Evolutionary conservation across 2,797 vertebrate species (phyloP).

Genomic region (Pseudochirops cupreus): DNA sequence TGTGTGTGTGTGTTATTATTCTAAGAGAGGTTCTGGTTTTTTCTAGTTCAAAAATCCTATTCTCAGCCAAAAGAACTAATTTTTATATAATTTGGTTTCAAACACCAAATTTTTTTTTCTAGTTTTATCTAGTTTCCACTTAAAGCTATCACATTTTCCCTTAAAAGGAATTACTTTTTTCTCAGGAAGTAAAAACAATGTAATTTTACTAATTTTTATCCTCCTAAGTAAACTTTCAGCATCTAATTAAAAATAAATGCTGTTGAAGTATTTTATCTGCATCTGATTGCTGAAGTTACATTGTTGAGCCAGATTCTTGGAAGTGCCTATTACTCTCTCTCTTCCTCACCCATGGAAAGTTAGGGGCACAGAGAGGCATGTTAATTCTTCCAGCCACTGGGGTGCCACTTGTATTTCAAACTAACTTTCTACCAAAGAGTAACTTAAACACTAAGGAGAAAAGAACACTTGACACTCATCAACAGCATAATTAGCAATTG

Average conservation of each 20-base stretch:
- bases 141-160: constrained; percentile 8
- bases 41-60: constrained; percentile 19
- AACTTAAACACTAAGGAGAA: constrained; percentile 3
- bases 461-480: constrained; percentile 15
- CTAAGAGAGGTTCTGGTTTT: background rate
- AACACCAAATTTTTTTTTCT: background rate
- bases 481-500: background rate
- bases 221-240: background rate
- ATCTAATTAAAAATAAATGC: constrained; percentile 29
- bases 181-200: constrained; percentile 24
- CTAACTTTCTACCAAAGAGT: background rate
- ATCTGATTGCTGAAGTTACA: constrained; percentile 36
- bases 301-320: constrained; percentile 31
- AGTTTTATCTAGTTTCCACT: constrained; percentile 13
- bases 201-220: constrained; percentile 12
- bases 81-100: constrained; percentile 16
- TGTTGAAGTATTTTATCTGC: constrained; percentile 30
- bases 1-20: background rate
- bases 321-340: background rate
- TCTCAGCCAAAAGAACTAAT: constrained; percentile 24
- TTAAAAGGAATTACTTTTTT: background rate
- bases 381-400: constrained; percentile 38
- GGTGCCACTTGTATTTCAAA: constrained; percentile 17
- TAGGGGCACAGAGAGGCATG: constrained; percentile 6
- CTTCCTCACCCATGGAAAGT: background rate